Evolutionary conservation across 1,140 invertebrate genomes (phyloP).

Genomic region (Panulirus ornatus): DNA sequence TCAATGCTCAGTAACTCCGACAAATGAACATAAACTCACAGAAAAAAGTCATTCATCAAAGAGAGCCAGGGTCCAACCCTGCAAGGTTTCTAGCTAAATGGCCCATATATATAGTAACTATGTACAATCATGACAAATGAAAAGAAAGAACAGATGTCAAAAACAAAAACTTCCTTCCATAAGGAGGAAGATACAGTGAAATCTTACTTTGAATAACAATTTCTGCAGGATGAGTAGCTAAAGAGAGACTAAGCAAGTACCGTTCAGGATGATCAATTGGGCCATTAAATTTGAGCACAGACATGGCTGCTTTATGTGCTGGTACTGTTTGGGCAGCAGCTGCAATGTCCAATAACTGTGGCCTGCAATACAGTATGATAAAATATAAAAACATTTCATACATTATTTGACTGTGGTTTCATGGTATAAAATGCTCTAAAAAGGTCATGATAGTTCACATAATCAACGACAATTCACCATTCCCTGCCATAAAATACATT

Average conservation of each 20-base stretch:
- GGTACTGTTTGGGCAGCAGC: slow-evolving; percentile 84
- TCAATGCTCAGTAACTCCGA: too few relatives aligned
- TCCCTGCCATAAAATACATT: too few relatives aligned
- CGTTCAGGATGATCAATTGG: slow-evolving; percentile 83
- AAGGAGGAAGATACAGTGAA: not conserved
- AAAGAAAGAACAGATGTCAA: not conserved
- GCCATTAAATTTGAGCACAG: slow-evolving; percentile 82
- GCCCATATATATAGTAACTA: not conserved
- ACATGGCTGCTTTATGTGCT: slow-evolving; percentile 85
- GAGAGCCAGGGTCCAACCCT: too few relatives aligned
- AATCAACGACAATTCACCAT: too few relatives aligned
- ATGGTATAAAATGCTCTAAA: too few relatives aligned
- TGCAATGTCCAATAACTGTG: slow-evolving; percentile 85
- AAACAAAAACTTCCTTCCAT: not conserved
- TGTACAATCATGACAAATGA: slow-evolving; percentile 12
- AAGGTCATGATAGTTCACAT: too few relatives aligned
- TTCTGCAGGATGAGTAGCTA: slow-evolving; percentile 82
- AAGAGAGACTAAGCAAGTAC: slow-evolving; percentile 86
- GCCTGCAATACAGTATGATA: slow-evolving; percentile 77
- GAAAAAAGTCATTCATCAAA: too few relatives aligned
- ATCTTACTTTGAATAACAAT: slow-evolving; percentile 81
- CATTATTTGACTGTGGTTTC: too few relatives aligned
- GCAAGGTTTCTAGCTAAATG: too few relatives aligned
- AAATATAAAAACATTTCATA: not conserved
- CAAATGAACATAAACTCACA: too few relatives aligned